These are phyloP conservation scores for Rhinichthys osculus DNA, from an alignment of 2,797 vertebrate genomes.

Conservation along the genomic window DNA sequence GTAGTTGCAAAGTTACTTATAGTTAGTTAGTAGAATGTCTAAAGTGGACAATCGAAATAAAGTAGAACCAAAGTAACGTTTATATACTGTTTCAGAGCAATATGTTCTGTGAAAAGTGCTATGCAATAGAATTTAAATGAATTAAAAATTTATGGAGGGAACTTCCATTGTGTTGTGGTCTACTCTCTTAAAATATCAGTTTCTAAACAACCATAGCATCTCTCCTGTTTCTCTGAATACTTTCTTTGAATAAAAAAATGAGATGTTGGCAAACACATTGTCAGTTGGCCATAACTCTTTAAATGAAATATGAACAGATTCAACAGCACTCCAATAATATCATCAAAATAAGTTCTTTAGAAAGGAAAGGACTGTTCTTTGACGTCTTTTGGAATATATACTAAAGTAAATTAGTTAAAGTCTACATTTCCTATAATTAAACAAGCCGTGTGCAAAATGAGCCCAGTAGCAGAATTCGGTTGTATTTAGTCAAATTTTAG, in stretches of 20 bases:
- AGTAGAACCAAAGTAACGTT: not conserved
- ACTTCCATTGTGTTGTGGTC: not conserved
- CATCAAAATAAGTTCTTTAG: constrained; percentile 24
- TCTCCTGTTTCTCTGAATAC: not conserved
- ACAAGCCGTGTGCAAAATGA: constrained; percentile 17
- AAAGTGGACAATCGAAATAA: no score
- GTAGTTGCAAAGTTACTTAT: no score
- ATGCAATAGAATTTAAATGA: not conserved
- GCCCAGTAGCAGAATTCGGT: not conserved
- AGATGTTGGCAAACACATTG: not conserved
- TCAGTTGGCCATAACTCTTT: not conserved
- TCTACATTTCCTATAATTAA: constrained; percentile 11
- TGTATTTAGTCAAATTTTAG: constrained; percentile 26
- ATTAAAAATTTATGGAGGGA: no score
- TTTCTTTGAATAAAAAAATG: not conserved
- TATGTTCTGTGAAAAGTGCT: not conserved
- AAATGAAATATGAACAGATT: constrained; percentile 5
- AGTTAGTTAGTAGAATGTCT: no score
- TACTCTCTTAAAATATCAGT: not conserved
- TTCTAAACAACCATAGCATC: not conserved
- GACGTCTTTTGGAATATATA: constrained; percentile 10
- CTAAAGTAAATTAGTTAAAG: constrained; percentile 2
- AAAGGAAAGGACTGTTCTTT: constrained; percentile 15
- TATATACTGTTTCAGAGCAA: not conserved
- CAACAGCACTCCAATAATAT: not conserved